Percentiles rank a stretch among this genome's conserved stretches.
Evolutionary conservation across 2,797 vertebrate species (phyloP).

Genomic region (Odontamblyopus rebecca): DNA sequence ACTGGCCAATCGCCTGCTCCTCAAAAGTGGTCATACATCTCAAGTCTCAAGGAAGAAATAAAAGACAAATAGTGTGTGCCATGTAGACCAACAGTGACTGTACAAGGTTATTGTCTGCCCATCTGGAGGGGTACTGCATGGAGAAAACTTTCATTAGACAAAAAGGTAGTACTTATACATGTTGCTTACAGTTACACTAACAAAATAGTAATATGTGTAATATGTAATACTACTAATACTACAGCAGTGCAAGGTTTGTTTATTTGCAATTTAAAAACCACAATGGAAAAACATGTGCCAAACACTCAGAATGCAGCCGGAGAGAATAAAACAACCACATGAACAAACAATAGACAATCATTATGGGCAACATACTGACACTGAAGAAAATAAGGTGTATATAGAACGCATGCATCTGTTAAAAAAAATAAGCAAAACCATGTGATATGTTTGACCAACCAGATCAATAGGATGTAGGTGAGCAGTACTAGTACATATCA

Average conservation of each 20-base stretch:
- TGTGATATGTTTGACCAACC: background rate
- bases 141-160: slow-evolving; percentile 2
- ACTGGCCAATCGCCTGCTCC: slow-evolving; percentile 33
- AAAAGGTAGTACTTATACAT: background rate
- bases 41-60: slow-evolving; percentile 32
- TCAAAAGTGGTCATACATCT: slow-evolving; percentile 36
- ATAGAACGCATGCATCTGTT: background rate
- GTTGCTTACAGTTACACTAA: background rate
- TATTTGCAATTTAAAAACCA: too few species aligned
- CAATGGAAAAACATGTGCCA: too few species aligned
- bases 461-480: background rate
- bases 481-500: background rate
- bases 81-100: background rate
- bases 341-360: too few species aligned
- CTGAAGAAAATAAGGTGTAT: too few species aligned
- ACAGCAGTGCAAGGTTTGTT: too few species aligned
- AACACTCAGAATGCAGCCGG: too few species aligned
- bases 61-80: slow-evolving; percentile 26
- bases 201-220: too few species aligned
- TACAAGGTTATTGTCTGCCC: slow-evolving; percentile 18
- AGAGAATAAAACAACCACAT: too few species aligned
- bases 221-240: too few species aligned
- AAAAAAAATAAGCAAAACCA: background rate
- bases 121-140: slow-evolving; percentile 11
- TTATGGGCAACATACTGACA: too few species aligned